Conservation (phyloP, 2,888 invertebrate genomes). For the Eumerus sabulonum region DNA sequence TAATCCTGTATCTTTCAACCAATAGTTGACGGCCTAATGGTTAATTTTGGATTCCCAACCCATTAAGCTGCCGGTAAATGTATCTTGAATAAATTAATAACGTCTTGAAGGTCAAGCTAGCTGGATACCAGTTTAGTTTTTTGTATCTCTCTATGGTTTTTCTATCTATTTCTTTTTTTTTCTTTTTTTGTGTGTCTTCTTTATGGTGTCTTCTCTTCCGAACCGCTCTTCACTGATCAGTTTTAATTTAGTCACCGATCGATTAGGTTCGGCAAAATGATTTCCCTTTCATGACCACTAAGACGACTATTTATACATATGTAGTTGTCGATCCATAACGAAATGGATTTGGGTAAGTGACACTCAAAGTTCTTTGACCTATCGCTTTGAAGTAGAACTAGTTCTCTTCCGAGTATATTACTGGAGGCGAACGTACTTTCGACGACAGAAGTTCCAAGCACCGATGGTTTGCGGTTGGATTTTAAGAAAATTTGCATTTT, state of each 20-base stretch:
- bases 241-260: background rate
- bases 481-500: too few species aligned
- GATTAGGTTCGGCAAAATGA: constrained; percentile 17
- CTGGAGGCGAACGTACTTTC: too few species aligned
- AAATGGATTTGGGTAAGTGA: background rate
- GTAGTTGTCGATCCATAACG: too few species aligned
- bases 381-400: background rate
- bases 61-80: constrained; percentile 46
- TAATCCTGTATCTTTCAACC: too few species aligned
- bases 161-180: constrained; percentile 2
- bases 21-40: too few species aligned
- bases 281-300: constrained; percentile 38
- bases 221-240: background rate
- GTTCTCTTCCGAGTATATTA: background rate
- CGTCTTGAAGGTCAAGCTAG: constrained; percentile 48
- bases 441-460: too few species aligned
- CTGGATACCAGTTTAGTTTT: constrained; percentile 44
- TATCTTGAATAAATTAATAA: constrained; percentile 52
- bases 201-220: background rate
- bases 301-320: background rate
- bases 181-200: too few species aligned
- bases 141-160: constrained; percentile 26
- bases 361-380: constrained; percentile 46
- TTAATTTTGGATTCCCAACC: background rate
- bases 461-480: too few species aligned